Conservation (phyloP, 2,113 vertebrate species). For the Vulpes ferrilata region DNA sequence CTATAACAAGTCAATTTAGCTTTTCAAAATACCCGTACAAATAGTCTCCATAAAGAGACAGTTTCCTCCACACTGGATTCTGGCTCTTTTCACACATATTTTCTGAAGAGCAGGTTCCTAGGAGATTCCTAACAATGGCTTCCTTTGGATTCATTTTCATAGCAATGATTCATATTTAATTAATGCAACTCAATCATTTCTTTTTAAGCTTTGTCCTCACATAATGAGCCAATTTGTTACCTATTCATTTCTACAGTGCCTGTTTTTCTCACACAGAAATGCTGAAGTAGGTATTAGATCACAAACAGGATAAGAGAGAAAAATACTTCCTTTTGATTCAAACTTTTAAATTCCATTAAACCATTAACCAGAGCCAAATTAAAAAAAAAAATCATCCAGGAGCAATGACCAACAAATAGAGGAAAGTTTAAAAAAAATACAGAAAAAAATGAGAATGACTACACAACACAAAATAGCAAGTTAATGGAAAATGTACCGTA, state of each 20-base stretch:
- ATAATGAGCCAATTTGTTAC: not conserved
- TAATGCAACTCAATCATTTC: not conserved
- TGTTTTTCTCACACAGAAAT: slow-evolving; percentile 13
- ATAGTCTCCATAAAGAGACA: not conserved
- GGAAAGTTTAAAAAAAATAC: not conserved
- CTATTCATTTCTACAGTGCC: not conserved
- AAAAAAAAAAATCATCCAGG: not conserved
- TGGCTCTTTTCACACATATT: not conserved
- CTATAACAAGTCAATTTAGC: not conserved
- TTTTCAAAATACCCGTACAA: slow-evolving; percentile 1
- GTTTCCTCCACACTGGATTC: not conserved
- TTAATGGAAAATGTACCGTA: not conserved
- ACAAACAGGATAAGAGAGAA: not conserved
- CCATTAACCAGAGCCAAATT: not conserved
- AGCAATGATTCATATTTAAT: not conserved
- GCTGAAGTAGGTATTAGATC: not conserved
- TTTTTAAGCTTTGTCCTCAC: not conserved
- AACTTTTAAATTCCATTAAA: not conserved
- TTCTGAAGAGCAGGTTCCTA: not conserved
- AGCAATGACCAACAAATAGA: not conserved
- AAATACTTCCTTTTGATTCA: not conserved
- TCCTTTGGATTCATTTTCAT: not conserved
- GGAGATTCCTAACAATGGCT: not conserved
- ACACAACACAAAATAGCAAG: not conserved
- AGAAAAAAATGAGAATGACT: not conserved